These are phyloP conservation scores for Poecile atricapillus DNA, from an alignment of 2,113 vertebrate species.

Conservation along the genomic window DNA sequence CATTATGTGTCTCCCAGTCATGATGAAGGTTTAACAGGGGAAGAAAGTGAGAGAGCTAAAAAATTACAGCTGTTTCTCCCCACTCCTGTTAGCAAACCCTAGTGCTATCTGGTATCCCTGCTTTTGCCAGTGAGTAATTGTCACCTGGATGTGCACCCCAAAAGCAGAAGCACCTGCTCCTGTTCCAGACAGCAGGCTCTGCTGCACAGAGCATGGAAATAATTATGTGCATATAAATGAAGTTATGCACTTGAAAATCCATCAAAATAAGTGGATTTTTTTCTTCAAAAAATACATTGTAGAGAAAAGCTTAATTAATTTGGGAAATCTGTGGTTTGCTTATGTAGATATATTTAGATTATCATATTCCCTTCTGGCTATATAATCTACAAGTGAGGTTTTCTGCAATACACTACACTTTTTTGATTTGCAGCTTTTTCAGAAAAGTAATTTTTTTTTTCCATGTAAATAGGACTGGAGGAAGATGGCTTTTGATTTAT, in stretches of 20 bases:
- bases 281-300: not conserved
- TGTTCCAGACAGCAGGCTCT: not conserved
- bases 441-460: not conserved
- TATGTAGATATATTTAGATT: not conserved
- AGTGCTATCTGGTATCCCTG: not conserved
- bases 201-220: not conserved
- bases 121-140: not conserved
- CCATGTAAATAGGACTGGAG: not conserved
- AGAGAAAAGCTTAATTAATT: slow-evolving; percentile 2
- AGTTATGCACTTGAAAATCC: not conserved
- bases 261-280: not conserved
- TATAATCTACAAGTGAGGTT: not conserved
- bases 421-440: not conserved
- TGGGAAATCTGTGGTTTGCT: not conserved
- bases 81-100: not conserved
- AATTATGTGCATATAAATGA: not conserved
- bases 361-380: not conserved
- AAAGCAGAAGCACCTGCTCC: not conserved
- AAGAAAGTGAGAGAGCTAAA: not conserved
- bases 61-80: not conserved
- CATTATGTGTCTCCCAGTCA: not conserved
- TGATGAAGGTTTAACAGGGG: not conserved
- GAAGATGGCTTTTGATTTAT: slow-evolving; percentile 46
- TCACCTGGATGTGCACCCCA: not conserved
- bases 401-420: not conserved